Percentiles rank a stretch among this genome's conserved stretches.
Conservation (phyloP, 1,140 invertebrate species). For the Heliconius congener region DNA sequence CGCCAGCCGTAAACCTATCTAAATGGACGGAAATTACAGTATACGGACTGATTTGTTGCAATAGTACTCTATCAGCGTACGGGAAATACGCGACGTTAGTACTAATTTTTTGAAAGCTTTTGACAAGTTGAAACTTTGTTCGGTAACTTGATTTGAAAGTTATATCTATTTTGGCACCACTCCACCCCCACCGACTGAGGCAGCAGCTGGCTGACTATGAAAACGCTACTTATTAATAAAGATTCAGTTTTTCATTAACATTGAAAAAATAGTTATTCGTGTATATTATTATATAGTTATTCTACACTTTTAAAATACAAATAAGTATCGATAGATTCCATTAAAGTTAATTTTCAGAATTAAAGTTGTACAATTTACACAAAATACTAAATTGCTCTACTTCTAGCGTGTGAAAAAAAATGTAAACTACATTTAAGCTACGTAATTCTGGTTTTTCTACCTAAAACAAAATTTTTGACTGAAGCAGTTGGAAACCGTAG, state of each 20-base stretch:
- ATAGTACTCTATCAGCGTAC: neutral
- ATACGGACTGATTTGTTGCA: neutral
- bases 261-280: no score
- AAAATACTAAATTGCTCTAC: no score
- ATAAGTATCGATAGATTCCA: no score
- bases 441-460: neutral
- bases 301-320: no score
- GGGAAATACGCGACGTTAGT: neutral
- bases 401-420: no score
- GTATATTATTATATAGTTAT: no score
- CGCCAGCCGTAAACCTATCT: neutral
- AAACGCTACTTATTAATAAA: neutral
- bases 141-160: neutral
- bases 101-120: neutral
- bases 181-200: neutral
- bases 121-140: neutral
- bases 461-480: neutral
- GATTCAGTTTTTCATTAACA: no score
- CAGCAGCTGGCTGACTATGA: neutral
- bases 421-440: neutral
- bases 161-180: neutral
- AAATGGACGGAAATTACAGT: neutral
- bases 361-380: no score
- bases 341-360: no score
- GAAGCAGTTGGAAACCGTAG: conserved; percentile 30